Evolutionary conservation across 53 echinoderm and acorn worm species (phyloP).

Genomic region (Patiria pectinifera): DNA sequence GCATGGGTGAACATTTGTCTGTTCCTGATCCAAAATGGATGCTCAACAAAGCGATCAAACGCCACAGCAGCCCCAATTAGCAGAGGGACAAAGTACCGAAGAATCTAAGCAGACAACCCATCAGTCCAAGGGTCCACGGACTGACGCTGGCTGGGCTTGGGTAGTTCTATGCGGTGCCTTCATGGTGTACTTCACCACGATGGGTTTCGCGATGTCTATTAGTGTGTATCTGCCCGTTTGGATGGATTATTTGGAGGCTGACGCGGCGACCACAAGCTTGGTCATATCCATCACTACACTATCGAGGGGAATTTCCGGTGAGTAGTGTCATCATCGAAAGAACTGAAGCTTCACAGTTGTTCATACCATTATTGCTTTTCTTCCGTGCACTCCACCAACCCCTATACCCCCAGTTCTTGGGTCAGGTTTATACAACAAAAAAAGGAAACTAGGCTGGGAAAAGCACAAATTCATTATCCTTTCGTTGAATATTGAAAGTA

Average conservation of each 20-base stretch:
- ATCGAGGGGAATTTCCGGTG: slow-evolving; percentile 3
- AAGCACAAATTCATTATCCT: too few relatives aligned
- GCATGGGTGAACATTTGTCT: neutral
- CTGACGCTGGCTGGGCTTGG: slow-evolving; percentile 49
- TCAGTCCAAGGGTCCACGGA: neutral
- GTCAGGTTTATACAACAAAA: too few relatives aligned
- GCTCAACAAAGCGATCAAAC: neutral
- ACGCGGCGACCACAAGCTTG: slow-evolving; percentile 17
- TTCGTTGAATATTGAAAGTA: too few relatives aligned
- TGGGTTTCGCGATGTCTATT: neutral
- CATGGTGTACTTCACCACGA: neutral
- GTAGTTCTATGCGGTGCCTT: slow-evolving; percentile 21
- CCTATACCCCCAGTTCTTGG: too few relatives aligned
- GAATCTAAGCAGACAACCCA: too few relatives aligned
- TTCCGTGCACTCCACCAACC: too few relatives aligned
- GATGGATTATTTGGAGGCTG: slow-evolving; percentile 35
- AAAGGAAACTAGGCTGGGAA: too few relatives aligned
- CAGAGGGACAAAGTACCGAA: too few relatives aligned
- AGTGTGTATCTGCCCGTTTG: slow-evolving; percentile 33
- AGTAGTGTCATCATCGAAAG: neutral
- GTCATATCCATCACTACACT: neutral
- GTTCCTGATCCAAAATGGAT: neutral
- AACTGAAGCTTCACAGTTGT: neutral
- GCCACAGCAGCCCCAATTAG: too few relatives aligned
- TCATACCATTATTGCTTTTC: too few relatives aligned